Base-by-base conservation (phyloP, 2,797 vertebrate species). In the Amphiprion clarkii region DNA sequence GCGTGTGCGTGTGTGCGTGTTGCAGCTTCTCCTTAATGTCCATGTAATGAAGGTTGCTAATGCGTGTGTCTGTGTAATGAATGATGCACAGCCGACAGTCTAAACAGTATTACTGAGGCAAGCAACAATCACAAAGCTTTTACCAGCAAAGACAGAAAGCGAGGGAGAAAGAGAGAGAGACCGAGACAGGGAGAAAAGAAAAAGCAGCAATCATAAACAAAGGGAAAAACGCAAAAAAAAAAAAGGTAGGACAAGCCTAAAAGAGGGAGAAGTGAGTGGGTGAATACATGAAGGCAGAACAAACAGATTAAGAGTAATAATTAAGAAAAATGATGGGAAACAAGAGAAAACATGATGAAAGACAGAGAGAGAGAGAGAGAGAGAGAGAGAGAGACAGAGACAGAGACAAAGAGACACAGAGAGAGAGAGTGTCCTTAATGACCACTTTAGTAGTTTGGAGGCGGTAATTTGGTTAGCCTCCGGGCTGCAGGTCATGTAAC, bases 381-480 rank as follows among this genome's bases (percentile, higher is more conserved):
- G 48, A 9, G 44, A 78, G 74, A 4, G 19, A 59, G 52, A 6
- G n/a, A 36, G 7, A 8, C 0, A 72, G 70, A 72, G 71, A 71
- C 56, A 71, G 33, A 82, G 67, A 83, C n/a, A 76, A 31, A 74
- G 76, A 81, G 46, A 67, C 17, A 76, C 67, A 85, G 44, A 62
- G 78, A 80, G 86, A 88, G 84, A 76, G 85, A 78, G 84, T 89
- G 89, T 90, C 87, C 91, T 92, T 95, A 95, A 95, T 95, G 93
- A 95, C 93, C 95, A 95, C 95, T 95, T 95, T 94, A 94, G 93
- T 93, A 91, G 92, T 94, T 94, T 94, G 83, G 93, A 92, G 90
- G 92, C 85, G 27, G 87, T 95, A 95, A 95, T 94, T 67, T 82
- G 78, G 94, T 95, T 95, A 94, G 87, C 86, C 92, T 92, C 87